Conservation (phyloP, 2,797 vertebrate species). For the Paguma larvata region DNA sequence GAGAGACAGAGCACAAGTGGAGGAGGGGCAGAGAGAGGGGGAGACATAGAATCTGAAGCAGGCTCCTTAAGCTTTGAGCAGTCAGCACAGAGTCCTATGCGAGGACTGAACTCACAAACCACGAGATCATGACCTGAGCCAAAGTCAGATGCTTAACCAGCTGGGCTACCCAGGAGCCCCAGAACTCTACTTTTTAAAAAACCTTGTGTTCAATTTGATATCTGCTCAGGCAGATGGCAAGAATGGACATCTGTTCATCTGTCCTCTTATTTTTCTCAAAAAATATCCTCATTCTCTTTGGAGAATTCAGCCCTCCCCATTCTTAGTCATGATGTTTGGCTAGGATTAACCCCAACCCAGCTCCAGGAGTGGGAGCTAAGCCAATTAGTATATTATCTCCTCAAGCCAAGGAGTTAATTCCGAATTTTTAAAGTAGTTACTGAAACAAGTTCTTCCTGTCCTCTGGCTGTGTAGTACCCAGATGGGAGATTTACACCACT, state of each 20-base stretch:
- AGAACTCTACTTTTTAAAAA: neutral
- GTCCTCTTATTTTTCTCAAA: neutral
- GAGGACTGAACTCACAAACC: no score
- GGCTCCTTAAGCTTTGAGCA: no score
- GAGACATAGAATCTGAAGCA: no score
- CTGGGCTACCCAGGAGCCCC: no score
- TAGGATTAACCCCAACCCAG: neutral
- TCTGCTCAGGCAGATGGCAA: neutral
- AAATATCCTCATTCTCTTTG: neutral
- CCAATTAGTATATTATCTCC: neutral
- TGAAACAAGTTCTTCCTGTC: neutral
- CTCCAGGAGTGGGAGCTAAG: neutral
- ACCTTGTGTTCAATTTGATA: neutral
- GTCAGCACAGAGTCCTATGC: no score
- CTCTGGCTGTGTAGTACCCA: neutral
- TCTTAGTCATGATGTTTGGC: neutral
- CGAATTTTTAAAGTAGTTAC: neutral
- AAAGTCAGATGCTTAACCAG: no score
- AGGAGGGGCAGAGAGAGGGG: no score
- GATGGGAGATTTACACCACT: neutral
- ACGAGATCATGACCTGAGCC: no score
- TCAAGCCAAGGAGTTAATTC: neutral
- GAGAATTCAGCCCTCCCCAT: neutral
- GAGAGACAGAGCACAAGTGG: no score
- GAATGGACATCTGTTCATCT: neutral